Evolutionary conservation across 2,113 vertebrate species (phyloP).

Genomic region (Prionailurus viverrinus): DNA sequence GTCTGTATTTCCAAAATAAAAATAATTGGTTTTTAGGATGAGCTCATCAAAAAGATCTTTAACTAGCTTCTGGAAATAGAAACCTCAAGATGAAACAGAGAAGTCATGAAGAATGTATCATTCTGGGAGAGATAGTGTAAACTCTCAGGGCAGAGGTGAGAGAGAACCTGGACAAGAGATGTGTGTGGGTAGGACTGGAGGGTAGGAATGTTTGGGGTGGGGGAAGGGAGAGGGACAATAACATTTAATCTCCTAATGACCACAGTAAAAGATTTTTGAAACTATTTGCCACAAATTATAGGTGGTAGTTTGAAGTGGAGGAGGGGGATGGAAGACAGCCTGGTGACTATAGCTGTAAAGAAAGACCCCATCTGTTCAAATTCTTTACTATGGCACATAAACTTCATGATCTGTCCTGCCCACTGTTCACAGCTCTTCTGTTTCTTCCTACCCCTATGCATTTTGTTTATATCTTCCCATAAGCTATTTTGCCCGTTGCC

Average conservation of each 20-base stretch:
- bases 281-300: neutral
- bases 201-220: neutral
- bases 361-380: neutral
- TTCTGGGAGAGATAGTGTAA: neutral
- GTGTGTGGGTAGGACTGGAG: too few species aligned
- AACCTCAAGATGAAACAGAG: constrained; percentile 19
- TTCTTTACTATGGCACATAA: neutral
- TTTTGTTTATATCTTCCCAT: neutral
- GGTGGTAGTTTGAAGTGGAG: neutral
- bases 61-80: constrained; percentile 57
- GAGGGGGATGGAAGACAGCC: neutral
- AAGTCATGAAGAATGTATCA: neutral
- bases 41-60: constrained; percentile 61
- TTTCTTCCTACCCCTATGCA: neutral
- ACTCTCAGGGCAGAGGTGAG: neutral
- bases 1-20: constrained; percentile 67
- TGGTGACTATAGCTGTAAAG: neutral
- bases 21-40: constrained; percentile 57
- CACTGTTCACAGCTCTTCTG: fast-evolving
- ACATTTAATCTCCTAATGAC: neutral
- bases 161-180: neutral
- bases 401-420: neutral
- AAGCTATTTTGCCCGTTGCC: neutral
- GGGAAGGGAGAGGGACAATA: neutral
- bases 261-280: neutral